Evolutionary conservation across 2,797 vertebrate genomes (phyloP).

Genomic region (Esox lucius): DNA sequence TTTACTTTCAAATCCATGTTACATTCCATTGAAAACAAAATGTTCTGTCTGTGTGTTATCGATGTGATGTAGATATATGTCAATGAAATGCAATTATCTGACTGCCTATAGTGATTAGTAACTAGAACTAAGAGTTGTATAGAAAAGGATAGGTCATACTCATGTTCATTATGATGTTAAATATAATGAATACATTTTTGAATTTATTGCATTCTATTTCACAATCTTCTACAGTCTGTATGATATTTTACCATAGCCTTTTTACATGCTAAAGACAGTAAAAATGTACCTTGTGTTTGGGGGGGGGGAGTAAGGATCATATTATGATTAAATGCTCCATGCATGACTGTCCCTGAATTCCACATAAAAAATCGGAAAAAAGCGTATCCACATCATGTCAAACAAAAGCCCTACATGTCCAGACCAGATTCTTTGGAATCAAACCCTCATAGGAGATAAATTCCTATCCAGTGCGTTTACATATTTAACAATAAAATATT

Average conservation of each 20-base stretch:
- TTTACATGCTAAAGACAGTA: not conserved
- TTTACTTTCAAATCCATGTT: not conserved
- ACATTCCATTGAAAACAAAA: not conserved
- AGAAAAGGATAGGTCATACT: not conserved
- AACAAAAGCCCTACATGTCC: constrained; percentile 18
- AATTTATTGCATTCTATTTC: not conserved
- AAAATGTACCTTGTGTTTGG: not conserved
- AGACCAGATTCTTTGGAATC: constrained; percentile 15
- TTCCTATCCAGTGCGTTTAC: constrained; percentile 4
- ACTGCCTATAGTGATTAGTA: not conserved
- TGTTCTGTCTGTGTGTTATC: not conserved
- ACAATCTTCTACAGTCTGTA: not conserved
- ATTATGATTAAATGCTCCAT: constrained; percentile 16
- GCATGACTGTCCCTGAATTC: constrained; percentile 35
- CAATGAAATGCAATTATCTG: not conserved
- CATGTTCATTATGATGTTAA: not conserved
- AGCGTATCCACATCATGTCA: not conserved
- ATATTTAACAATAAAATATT: not conserved
- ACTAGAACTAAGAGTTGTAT: not conserved
- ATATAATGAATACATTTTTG: not conserved
- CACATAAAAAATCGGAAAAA: constrained; percentile 16
- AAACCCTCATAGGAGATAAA: constrained; percentile 18
- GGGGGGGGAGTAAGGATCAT: constrained; percentile 6
- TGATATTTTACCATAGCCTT: constrained; percentile 2
- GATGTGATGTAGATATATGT: not conserved